Conservation (phyloP, 2,888 invertebrate species). For the Epicampocera succincta region DNA sequence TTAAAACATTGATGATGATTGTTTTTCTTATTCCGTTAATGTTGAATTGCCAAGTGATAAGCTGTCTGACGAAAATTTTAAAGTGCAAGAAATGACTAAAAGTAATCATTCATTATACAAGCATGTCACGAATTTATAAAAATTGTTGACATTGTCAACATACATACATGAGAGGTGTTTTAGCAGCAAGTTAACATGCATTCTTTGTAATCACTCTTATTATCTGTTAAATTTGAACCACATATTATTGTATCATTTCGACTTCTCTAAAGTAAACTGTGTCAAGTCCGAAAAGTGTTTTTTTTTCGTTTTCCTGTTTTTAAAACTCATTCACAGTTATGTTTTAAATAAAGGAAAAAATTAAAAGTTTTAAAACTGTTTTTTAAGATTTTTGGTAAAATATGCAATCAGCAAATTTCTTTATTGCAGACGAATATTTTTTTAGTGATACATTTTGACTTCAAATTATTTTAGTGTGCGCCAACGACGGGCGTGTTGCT, state of each 20-base stretch:
- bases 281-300: no score
- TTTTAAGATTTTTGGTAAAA: no score
- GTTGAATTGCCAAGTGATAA: slow-evolving; percentile 12
- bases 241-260: neutral
- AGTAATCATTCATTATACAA: slow-evolving; percentile 62
- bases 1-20: slow-evolving; percentile 17
- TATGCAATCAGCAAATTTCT: no score
- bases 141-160: slow-evolving; percentile 57
- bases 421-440: no score
- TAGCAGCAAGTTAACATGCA: slow-evolving; percentile 24
- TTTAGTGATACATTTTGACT: no score
- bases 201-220: slow-evolving; percentile 39
- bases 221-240: slow-evolving; percentile 33
- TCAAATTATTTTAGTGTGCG: no score
- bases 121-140: slow-evolving; percentile 53
- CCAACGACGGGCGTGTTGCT: no score
- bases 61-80: slow-evolving; percentile 7
- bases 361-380: no score
- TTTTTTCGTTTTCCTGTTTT: no score
- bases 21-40: neutral
- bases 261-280: no score
- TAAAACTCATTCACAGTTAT: no score
- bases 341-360: no score
- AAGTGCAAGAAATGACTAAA: slow-evolving; percentile 1
- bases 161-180: slow-evolving; percentile 45